These are phyloP conservation scores for Drosophila fuyamai DNA, from an alignment of 1,140 invertebrate species.

Conservation along the genomic window DNA sequence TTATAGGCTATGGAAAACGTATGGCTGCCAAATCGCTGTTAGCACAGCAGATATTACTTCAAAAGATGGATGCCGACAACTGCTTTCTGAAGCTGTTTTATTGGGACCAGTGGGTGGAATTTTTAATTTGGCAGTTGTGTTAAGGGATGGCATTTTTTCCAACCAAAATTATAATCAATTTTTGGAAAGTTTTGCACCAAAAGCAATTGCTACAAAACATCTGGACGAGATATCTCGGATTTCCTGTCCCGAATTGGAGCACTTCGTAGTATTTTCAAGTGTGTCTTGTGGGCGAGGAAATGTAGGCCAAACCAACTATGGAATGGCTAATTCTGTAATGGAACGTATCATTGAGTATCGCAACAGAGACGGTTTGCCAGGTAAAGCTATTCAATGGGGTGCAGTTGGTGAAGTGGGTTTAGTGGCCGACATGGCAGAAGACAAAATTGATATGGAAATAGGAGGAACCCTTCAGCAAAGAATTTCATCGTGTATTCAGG, in stretches of 20 bases:
- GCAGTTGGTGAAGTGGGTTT: conserved; percentile 90
- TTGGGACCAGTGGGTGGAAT: conserved; percentile 91
- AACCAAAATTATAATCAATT: conserved; percentile 88
- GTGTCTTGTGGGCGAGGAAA: conserved; percentile 95
- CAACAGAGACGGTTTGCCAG: conserved; percentile 87
- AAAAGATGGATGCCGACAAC: conserved; percentile 86
- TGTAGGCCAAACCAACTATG: conserved; percentile 95
- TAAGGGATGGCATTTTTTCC: conserved; percentile 87
- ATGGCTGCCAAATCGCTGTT: conserved; percentile 88
- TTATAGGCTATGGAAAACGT: conserved; percentile 87
- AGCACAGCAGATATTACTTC: conserved; percentile 88
- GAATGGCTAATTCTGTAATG: conserved; percentile 90
- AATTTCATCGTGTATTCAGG: conserved; percentile 91
- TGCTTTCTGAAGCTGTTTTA: conserved; percentile 87
- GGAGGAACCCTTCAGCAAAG: conserved; percentile 94
- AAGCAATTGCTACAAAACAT: conserved; percentile 87
- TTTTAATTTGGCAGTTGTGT: conserved; percentile 92
- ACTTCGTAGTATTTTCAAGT: conserved; percentile 93
- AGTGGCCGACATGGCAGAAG: conserved; percentile 93
- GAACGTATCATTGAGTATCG: conserved; percentile 89
- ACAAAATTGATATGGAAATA: conserved; percentile 90
- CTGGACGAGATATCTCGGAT: conserved; percentile 87
- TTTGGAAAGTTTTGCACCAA: conserved; percentile 86
- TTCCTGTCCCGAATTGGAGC: conserved; percentile 86
- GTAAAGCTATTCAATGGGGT: conserved; percentile 90